A percentile compares a stretch with the other conserved stretches of the same genome.
These are phyloP conservation scores for Chelmon rostratus DNA, from an alignment of 2,797 vertebrate species.

Conservation along the genomic window DNA sequence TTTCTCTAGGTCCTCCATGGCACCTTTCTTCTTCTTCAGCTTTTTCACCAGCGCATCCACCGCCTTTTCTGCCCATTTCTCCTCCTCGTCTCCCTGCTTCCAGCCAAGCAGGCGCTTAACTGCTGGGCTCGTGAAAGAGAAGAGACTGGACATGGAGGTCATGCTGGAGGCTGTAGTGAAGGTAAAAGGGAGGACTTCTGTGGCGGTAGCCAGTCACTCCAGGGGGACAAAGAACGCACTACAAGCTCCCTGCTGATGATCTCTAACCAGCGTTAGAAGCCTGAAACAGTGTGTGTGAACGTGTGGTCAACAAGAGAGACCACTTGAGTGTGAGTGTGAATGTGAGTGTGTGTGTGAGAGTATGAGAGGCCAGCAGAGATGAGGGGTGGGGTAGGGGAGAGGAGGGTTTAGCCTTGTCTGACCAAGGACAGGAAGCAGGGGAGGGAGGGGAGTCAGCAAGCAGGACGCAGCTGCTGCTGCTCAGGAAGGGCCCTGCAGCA, in stretches of 20 bases:
- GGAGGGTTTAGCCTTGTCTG: slow-evolving; percentile 82
- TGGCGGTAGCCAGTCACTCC: slow-evolving; percentile 22
- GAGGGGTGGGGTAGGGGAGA: slow-evolving; percentile 70
- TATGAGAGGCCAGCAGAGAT: slow-evolving; percentile 50
- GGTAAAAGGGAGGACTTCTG: slow-evolving; percentile 45
- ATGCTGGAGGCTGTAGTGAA: slow-evolving; percentile 78
- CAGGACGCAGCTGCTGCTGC: slow-evolving; percentile 89
- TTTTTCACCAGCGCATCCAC: slow-evolving; percentile 99
- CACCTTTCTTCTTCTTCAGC: slow-evolving; percentile 98
- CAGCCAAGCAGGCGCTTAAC: slow-evolving; percentile 98
- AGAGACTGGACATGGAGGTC: slow-evolving; percentile 99
- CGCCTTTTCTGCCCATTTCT: slow-evolving; percentile 99
- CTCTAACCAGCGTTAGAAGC: slow-evolving; percentile 16
- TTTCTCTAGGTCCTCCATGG: slow-evolving; percentile 99
- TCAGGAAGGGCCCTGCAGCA: slow-evolving; percentile 86
- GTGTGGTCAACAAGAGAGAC: slow-evolving; percentile 38
- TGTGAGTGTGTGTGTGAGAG: slow-evolving; percentile 17
- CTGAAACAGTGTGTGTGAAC: slow-evolving; percentile 18
- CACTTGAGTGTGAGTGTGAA: slow-evolving; percentile 24
- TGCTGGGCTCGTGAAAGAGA: slow-evolving; percentile 98
- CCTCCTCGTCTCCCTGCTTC: slow-evolving; percentile 99
- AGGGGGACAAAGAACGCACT: slow-evolving; percentile 18
- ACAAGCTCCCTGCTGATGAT: slow-evolving; percentile 9
- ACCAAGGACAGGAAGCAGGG: slow-evolving; percentile 89
- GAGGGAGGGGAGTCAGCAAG: slow-evolving; percentile 81